phyloP scores from a whole-genome alignment of 2,113 vertebrate species.

The Sminthopsis crassicaudata region DNA sequence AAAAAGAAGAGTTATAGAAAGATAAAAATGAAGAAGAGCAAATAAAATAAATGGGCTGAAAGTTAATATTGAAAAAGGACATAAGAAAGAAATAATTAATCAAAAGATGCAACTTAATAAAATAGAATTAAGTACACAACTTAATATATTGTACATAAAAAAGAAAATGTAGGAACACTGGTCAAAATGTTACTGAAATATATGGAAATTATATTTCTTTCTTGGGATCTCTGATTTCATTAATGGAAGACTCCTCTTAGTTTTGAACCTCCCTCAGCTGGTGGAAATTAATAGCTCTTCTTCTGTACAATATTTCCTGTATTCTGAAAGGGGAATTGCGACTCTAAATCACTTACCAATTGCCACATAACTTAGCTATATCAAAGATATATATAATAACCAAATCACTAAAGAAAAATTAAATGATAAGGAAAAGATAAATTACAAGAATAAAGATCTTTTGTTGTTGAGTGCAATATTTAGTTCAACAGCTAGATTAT shows the following conservation, averaged over 20 bases:
- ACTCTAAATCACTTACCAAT: not conserved
- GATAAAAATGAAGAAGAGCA: not conserved
- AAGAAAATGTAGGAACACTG: not conserved
- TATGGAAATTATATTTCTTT: not conserved
- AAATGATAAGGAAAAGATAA: not conserved
- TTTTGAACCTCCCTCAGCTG: not conserved
- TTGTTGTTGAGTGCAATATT: slow-evolving; percentile 11
- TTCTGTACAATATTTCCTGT: not conserved
- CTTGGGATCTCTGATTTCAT: not conserved
- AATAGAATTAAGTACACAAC: not conserved
- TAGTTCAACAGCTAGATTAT: not conserved
- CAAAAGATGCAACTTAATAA: not conserved
- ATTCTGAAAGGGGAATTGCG: not conserved
- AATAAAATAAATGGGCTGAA: not conserved
- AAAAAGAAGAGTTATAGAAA: not conserved
- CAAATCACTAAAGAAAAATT: not conserved
- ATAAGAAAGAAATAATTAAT: not conserved
- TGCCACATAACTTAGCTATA: not conserved
- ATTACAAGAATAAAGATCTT: not conserved
- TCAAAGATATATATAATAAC: not conserved
- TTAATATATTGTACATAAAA: not conserved
- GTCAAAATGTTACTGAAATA: not conserved
- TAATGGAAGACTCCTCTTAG: slow-evolving; percentile 26
- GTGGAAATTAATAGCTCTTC: not conserved
- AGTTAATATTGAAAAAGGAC: not conserved